phyloP scores from a whole-genome alignment of 2,888 invertebrate genomes.

The Tipula lateralis region DNA sequence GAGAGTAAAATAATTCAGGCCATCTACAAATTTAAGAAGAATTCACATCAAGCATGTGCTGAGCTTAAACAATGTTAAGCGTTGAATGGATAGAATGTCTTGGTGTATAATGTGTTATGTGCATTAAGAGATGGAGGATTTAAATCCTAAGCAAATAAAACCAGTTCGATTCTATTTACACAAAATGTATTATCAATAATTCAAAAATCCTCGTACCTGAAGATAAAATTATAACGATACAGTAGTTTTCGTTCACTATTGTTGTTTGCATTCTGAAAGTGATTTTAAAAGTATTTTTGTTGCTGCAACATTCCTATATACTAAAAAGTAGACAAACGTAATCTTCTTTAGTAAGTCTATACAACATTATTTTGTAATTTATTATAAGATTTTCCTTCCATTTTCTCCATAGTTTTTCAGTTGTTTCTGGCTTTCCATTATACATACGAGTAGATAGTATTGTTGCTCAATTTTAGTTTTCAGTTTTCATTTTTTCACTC shows the following conservation, averaged over 20 bases:
- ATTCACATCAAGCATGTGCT: background rate
- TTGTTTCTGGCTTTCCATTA: background rate
- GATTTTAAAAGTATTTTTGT: background rate
- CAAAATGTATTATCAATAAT: background rate
- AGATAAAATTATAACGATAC: background rate
- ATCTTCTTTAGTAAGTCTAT: constrained; percentile 19
- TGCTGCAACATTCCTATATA: background rate
- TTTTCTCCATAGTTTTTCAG: background rate
- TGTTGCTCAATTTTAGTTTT: constrained; percentile 19
- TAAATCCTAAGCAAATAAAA: background rate
- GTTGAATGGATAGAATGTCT: background rate
- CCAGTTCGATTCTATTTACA: background rate
- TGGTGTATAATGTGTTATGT: background rate
- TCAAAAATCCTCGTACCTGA: background rate
- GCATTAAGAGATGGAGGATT: background rate
- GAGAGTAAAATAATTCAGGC: background rate
- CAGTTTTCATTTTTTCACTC: background rate
- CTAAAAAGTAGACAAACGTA: background rate
- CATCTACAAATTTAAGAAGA: background rate
- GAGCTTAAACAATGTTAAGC: background rate
- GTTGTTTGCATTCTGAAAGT: background rate
- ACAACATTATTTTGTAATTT: constrained; percentile 11
- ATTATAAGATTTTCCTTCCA: background rate
- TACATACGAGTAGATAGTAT: background rate
- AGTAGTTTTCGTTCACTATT: background rate